A percentile compares a stretch with the other conserved stretches of the same genome.
Conservation (phyloP, 2,113 vertebrate genomes). For the Lathamus discolor region DNA sequence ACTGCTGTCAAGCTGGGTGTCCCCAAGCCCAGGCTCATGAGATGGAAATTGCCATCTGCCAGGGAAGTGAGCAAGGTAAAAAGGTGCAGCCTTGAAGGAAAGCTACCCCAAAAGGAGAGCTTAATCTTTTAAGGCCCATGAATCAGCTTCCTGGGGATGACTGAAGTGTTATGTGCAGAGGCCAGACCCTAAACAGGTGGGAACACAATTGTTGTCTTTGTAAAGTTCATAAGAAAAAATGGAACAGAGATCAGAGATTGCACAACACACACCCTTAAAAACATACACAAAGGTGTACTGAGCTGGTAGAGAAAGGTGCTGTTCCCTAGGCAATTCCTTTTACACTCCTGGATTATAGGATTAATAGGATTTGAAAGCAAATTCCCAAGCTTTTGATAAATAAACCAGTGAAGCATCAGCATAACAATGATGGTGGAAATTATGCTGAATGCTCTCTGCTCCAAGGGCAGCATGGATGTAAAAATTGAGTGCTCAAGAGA, state of each 20-base stretch:
- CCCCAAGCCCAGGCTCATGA: neutral
- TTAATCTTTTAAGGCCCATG: neutral
- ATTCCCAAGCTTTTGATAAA: neutral
- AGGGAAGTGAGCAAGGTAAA: neutral
- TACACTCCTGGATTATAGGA: neutral
- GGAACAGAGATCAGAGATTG: neutral
- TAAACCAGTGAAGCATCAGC: neutral
- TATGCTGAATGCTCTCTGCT: neutral
- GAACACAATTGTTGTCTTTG: neutral
- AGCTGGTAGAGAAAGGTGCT: neutral
- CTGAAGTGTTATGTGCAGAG: rapidly evolving
- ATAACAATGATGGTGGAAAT: neutral
- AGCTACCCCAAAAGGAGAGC: neutral
- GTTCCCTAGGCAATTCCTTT: neutral
- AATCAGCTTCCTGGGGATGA: neutral
- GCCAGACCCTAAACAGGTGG: neutral
- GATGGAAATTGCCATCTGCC: neutral
- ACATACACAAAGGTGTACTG: neutral
- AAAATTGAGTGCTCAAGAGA: neutral
- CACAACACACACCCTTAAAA: neutral
- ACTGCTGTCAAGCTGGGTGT: neutral
- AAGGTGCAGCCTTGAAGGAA: neutral
- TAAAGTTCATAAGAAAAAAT: neutral
- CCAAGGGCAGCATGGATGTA: neutral
- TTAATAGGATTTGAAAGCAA: slow-evolving; percentile 28